Base-by-base conservation (phyloP, 37 sponge, comb jelly and placozoan genomes). In the Axinella damicornis region DNA sequence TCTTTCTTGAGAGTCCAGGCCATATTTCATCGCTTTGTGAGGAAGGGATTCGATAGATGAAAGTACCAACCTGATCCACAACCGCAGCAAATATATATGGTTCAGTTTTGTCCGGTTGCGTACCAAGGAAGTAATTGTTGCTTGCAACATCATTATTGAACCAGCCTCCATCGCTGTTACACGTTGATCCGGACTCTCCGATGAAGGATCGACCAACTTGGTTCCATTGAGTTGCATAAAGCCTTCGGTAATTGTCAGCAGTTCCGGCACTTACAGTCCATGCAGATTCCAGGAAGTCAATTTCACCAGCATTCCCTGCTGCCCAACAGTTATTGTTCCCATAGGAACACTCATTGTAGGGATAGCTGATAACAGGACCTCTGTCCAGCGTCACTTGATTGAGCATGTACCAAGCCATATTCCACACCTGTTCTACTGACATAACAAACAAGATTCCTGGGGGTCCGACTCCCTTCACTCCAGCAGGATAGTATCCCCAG, bases 391-490 rank as follows among this genome's bases (percentile, higher is more conserved):
- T 84, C n/a, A 71, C 72, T 24, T 71, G 72, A 5, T 71, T 71
- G 6, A 71, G 40, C 46, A 71, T 71, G 41, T 71, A 71, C 72
- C 72, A 71, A 2, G 83, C 83, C 63, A 83, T 38, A 28, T 83
- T 83, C 83, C 83, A 83, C 18, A 73, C 74, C 27, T 74, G 72
- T 59, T 83, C 74, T 5, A 73, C 83, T 24, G 83, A 83, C 63
- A 83, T 30, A 36, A 83, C 83, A 39, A 83, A 83, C 62, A 83
- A 2, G 74, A 83, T 83, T 27, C 83, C 83, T n/a, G 83, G 74
- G 46, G 83, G 83, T 5, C 83, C 74, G 0, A 35, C 83, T 67
- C 74, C 83, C 15, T 12, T 28, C 2, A 83, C 83, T 24, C 83
- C 74, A 11, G 83, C 83, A 19, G 83, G 83, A 28, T 83, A 83